Evolutionary conservation across 2,888 invertebrate genomes (phyloP).

Genomic region (Lampropteryx suffumata): DNA sequence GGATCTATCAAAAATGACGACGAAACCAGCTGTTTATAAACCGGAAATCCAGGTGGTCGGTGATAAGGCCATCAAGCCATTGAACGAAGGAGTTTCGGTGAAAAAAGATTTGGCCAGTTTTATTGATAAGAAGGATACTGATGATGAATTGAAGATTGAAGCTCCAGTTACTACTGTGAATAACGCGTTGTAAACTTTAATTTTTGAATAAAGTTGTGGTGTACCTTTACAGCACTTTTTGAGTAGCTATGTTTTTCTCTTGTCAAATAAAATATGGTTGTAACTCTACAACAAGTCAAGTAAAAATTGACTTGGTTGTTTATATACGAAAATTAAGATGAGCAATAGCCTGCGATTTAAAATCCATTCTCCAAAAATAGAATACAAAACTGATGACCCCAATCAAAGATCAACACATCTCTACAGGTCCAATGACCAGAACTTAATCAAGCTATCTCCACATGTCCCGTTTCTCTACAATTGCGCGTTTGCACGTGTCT

Average conservation of each 20-base stretch:
- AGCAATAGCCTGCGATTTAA: slow-evolving; percentile 3
- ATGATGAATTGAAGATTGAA: slow-evolving; percentile 36
- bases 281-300: too few relatives aligned
- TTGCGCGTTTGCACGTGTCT: slow-evolving; percentile 26
- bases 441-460: slow-evolving; percentile 39
- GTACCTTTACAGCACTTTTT: too few relatives aligned
- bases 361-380: slow-evolving; percentile 14
- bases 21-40: slow-evolving; percentile 43
- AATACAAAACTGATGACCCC: slow-evolving; percentile 10
- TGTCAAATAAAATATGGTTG: too few relatives aligned
- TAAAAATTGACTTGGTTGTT: too few relatives aligned
- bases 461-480: slow-evolving; percentile 24
- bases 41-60: slow-evolving; percentile 57
- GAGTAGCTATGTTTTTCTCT: too few relatives aligned
- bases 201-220: slow-evolving; percentile 14
- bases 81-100: slow-evolving; percentile 45
- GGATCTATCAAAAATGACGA: slow-evolving; percentile 32
- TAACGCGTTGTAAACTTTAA: slow-evolving; percentile 38
- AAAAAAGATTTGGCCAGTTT: slow-evolving; percentile 57
- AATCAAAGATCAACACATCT: slow-evolving; percentile 26
- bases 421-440: slow-evolving; percentile 28
- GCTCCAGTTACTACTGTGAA: slow-evolving; percentile 14
- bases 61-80: slow-evolving; percentile 48
- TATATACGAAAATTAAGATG: background rate
- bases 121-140: slow-evolving; percentile 36